Evolutionary conservation across 1,140 invertebrate species (phyloP).

Genomic region (Olivierus martensii): DNA sequence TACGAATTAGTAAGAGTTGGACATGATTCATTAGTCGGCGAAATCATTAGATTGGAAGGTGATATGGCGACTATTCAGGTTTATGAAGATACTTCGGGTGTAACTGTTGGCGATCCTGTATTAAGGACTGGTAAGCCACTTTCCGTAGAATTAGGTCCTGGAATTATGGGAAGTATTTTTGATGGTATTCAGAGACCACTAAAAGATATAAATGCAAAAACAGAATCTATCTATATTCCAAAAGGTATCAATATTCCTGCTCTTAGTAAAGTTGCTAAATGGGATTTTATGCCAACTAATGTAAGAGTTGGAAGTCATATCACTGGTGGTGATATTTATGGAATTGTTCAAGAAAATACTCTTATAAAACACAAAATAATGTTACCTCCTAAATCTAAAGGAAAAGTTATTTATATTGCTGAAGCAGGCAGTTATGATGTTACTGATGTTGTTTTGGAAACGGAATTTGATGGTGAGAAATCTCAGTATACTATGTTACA

Average conservation of each 20-base stretch:
- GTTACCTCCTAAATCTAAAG: conserved; percentile 82
- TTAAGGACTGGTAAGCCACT: conserved; percentile 94
- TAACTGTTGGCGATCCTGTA: conserved; percentile 98
- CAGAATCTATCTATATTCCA: conserved; percentile 95
- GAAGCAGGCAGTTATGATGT: conserved; percentile 87
- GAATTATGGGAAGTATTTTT: conserved; percentile 98
- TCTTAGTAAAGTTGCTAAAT: conserved; percentile 61
- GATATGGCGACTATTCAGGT: conserved; percentile 99
- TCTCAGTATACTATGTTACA: conserved; percentile 87
- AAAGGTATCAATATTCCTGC: conserved; percentile 93
- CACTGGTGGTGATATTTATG: conserved; percentile 95
- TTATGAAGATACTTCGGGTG: conserved; percentile 98
- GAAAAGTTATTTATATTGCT: conserved; percentile 93
- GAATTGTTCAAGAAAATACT: conserved; percentile 90
- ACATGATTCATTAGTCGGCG: conserved; percentile 93
- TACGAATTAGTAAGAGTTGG: conserved; percentile 99
- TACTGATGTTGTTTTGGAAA: conserved; percentile 88
- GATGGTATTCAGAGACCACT: conserved; percentile 98
- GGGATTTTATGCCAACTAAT: conserved; percentile 86
- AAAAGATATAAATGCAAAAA: conserved; percentile 88
- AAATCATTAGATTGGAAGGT: conserved; percentile 98
- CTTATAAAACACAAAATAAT: conserved; percentile 95
- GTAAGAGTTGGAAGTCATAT: conserved; percentile 90
- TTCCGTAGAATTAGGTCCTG: conserved; percentile 97
- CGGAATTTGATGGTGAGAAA: conserved; percentile 94